Conservation (phyloP, 1,140 invertebrate species). For the Phocides pigmalion region DNA sequence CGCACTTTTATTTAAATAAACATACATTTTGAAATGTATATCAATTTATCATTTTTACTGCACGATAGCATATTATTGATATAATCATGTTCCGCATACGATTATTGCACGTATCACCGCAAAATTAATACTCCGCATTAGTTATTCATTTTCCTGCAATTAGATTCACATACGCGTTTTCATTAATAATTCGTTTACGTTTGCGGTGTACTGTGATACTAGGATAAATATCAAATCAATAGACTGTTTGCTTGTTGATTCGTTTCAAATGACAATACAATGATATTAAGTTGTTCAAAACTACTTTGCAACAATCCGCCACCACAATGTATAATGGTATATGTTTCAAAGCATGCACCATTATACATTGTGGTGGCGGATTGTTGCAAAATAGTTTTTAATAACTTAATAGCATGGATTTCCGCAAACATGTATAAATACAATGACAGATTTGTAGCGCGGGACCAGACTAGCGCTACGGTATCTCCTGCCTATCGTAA, state of each 20-base stretch:
- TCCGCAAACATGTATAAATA: no score
- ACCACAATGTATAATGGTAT: no score
- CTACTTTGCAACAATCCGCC: no score
- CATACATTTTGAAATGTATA: not conserved
- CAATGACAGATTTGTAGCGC: no score
- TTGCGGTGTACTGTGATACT: not conserved
- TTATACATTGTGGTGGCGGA: no score
- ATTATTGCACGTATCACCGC: conserved; percentile 7
- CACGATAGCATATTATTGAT: not conserved
- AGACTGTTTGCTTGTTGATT: not conserved
- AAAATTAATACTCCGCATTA: conserved; percentile 16
- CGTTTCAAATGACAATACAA: not conserved
- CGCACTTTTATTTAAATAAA: no score
- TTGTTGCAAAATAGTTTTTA: no score
- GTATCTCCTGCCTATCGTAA: no score
- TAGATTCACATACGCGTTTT: conserved; percentile 11
- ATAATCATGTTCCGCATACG: not conserved
- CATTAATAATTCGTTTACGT: not conserved
- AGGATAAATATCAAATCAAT: conserved; percentile 12
- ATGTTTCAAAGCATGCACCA: no score
- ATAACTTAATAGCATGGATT: no score
- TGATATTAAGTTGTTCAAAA: no score
- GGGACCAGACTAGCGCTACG: no score
- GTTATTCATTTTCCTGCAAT: conserved; percentile 22
- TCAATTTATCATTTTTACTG: not conserved